phyloP scores from a whole-genome alignment of 1,140 invertebrate genomes.

The Aphidius ervi region DNA sequence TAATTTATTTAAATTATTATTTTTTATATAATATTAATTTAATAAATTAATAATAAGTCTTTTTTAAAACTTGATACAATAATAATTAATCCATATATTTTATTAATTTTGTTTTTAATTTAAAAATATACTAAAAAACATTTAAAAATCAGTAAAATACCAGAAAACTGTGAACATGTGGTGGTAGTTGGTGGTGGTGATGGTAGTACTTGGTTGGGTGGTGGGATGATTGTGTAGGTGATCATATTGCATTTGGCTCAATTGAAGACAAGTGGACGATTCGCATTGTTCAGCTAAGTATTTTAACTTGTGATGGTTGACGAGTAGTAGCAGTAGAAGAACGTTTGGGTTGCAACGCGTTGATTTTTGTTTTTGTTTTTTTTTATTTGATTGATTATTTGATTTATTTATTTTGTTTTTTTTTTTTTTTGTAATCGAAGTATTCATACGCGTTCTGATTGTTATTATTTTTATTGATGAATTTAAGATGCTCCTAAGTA shows the following conservation, averaged over 20 bases:
- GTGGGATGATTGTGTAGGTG: slow-evolving; percentile 52
- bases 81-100: slow-evolving; percentile 23
- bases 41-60: no score
- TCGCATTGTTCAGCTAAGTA: slow-evolving; percentile 44
- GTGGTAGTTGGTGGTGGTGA: slow-evolving; percentile 49
- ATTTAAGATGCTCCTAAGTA: slow-evolving; percentile 44
- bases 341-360: slow-evolving; percentile 29
- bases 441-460: slow-evolving; percentile 37
- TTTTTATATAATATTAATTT: no score
- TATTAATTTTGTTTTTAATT: slow-evolving; percentile 18
- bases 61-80: not conserved
- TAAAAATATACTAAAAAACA: slow-evolving; percentile 43
- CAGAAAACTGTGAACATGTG: slow-evolving; percentile 53
- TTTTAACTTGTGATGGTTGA: slow-evolving; percentile 45
- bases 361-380: slow-evolving; percentile 16
- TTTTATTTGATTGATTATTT: slow-evolving; percentile 12
- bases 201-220: slow-evolving; percentile 44
- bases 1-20: no score
- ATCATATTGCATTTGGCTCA: slow-evolving; percentile 50
- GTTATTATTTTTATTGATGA: slow-evolving; percentile 38
- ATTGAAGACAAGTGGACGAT: slow-evolving; percentile 47
- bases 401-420: slow-evolving; percentile 14
- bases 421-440: no score
- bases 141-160: slow-evolving; percentile 53
- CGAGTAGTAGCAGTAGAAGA: slow-evolving; percentile 44